These are phyloP conservation scores for Narcine bancroftii DNA, from an alignment of 2,113 vertebrate genomes.

Conservation along the genomic window DNA sequence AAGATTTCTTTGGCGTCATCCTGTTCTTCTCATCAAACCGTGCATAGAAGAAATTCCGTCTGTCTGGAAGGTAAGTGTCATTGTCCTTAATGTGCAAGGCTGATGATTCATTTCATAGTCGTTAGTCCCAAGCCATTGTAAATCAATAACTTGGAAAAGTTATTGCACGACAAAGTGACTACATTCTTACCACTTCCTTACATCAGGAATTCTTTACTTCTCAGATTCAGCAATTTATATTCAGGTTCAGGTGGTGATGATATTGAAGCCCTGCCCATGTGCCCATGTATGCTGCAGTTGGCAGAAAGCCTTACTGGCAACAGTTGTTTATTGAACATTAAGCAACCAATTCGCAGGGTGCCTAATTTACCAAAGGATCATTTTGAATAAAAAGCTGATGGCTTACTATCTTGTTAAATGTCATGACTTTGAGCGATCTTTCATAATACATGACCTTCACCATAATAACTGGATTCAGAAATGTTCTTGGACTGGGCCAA, in stretches of 20 bases:
- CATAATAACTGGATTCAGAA: not conserved
- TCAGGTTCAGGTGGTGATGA: not conserved
- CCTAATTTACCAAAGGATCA: not conserved
- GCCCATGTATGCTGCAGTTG: not conserved
- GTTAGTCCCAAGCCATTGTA: not conserved
- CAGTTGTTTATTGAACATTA: not conserved
- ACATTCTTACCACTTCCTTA: not conserved
- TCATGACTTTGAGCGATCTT: not conserved
- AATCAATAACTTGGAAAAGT: slow-evolving; percentile 4
- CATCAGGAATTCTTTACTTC: not conserved
- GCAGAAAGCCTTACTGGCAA: not conserved
- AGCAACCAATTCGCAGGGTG: not conserved
- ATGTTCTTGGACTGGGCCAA: not conserved
- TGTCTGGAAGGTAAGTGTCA: too few species aligned
- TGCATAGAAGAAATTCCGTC: too few species aligned
- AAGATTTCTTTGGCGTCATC: too few species aligned
- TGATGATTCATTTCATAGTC: too few species aligned
- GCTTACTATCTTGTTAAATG: not conserved
- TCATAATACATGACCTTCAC: not conserved
- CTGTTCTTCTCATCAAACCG: too few species aligned
- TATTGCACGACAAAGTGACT: not conserved
- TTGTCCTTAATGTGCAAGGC: too few species aligned
- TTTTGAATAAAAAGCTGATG: not conserved
- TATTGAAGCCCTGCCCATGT: not conserved
- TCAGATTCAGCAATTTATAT: not conserved